Evolutionary conservation across 2,888 invertebrate genomes (phyloP), one percentile per base, ranked within the genome.

Genomic region (Tupiocoris notatus): DNA sequence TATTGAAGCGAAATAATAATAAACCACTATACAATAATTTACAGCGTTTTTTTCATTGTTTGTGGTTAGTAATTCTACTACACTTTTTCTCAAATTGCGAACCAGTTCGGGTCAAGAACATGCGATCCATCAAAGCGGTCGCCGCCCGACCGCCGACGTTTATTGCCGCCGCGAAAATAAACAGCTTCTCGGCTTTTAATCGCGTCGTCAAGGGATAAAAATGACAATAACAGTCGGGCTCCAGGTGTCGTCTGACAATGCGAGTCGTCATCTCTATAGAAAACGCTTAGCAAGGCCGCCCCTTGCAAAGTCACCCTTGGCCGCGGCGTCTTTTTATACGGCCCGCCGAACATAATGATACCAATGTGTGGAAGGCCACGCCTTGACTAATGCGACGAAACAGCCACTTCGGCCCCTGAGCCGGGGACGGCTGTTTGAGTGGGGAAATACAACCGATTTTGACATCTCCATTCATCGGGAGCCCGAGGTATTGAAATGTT

Each of bases 351-450:
- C 73, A 73, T 73, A 73, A 73, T 73, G 73, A 73, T 73, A 73
- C 73, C 73, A 73, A 39, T 62, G 73, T 73, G 73, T 73, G 73
- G 73, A 73, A 73, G 73, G 73, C 73, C 73, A 73, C 73, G 73
- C 73, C 73, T 73, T 63, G 73, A 73, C 73, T 73, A 73, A 73
- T 73, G 73, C 73, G 63, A 23, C 62, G 61, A 73, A 73, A 73
- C 73, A 70, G 59, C 70, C 59, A 73, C 73, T 73, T 73, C 62
- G 73, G 54, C 73, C 59, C 16, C 6, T 6, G 3, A 12, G 39
- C 12, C 39, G 59, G 59, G 59, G 59, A 59, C n/a, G 20, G 59
- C 59, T 39, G 39, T 39, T 39, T 12, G 39, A 39, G 39, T 39
- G 39, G 39, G 39, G 39, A 12, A 39, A 3, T 39, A 39, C 39